Evolutionary conservation across 2,797 vertebrate species (phyloP).

Genomic region (Delichon dasypus): DNA sequence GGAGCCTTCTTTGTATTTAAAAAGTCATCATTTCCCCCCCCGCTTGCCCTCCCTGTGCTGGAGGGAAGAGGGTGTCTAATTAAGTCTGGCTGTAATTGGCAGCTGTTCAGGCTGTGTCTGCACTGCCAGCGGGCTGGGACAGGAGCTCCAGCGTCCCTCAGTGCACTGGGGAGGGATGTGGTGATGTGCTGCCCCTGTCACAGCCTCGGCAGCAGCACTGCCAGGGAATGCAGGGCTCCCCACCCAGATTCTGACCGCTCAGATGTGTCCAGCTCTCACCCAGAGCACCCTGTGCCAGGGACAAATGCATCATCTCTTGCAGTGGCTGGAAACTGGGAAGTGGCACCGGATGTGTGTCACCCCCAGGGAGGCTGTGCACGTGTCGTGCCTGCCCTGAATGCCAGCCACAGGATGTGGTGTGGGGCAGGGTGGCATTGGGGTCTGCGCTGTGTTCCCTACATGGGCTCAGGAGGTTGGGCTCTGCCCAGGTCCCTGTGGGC

Average conservation of each 20-base stretch:
- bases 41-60: neutral
- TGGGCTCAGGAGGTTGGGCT: rapidly evolving
- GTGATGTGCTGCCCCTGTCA: rapidly evolving
- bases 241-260: neutral
- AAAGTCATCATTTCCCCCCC: neutral
- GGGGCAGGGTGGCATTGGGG: rapidly evolving
- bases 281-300: neutral
- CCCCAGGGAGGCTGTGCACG: rapidly evolving
- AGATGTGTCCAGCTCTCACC: neutral
- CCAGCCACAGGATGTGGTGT: rapidly evolving
- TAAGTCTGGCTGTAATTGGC: constrained; percentile 7
- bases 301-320: neutral
- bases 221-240: neutral
- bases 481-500: neutral
- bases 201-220: neutral
- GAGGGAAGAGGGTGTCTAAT: constrained; percentile 6
- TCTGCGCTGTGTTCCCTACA: rapidly evolving
- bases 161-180: neutral
- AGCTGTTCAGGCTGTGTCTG: neutral
- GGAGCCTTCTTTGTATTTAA: neutral
- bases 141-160: neutral
- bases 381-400: rapidly evolving
- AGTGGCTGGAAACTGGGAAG: neutral
- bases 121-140: neutral
- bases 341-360: neutral